A percentile compares a stretch with the other conserved stretches of the same genome.
Conservation (phyloP, 2,888 invertebrate species). For the Tachina lurida region DNA sequence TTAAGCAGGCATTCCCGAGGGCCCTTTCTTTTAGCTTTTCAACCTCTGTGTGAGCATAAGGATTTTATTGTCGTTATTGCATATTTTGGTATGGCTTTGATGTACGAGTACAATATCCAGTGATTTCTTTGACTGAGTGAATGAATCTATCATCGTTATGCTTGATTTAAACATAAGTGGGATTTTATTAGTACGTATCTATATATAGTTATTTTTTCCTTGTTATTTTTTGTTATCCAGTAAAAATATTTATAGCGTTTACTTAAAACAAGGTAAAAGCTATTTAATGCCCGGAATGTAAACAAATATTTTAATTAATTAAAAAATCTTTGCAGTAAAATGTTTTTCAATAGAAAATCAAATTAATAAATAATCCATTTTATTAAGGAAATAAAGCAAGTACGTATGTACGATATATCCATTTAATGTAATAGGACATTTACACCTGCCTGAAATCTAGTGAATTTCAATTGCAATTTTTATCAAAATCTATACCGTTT, state of each 20-base stretch:
- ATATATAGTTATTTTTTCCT: neutral
- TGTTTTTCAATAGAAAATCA: too few relatives aligned
- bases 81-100: constrained; percentile 76
- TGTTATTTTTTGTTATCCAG: neutral
- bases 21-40: neutral
- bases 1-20: neutral
- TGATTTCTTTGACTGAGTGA: constrained; percentile 70
- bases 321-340: too few relatives aligned
- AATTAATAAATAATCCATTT: too few relatives aligned
- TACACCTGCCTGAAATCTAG: too few relatives aligned
- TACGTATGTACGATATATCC: too few relatives aligned
- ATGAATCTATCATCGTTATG: constrained; percentile 70
- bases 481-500: too few relatives aligned
- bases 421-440: too few relatives aligned
- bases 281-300: neutral
- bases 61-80: constrained; percentile 74
- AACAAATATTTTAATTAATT: neutral
- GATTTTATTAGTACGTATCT: constrained; percentile 41
- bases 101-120: constrained; percentile 80
- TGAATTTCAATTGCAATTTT: too few relatives aligned
- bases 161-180: constrained; percentile 68
- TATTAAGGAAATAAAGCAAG: too few relatives aligned
- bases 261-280: neutral
- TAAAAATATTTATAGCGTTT: neutral
- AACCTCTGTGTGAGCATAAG: constrained; percentile 28